phyloP scores from a whole-genome alignment of 1,140 invertebrate genomes.

The Prorops nasuta region DNA sequence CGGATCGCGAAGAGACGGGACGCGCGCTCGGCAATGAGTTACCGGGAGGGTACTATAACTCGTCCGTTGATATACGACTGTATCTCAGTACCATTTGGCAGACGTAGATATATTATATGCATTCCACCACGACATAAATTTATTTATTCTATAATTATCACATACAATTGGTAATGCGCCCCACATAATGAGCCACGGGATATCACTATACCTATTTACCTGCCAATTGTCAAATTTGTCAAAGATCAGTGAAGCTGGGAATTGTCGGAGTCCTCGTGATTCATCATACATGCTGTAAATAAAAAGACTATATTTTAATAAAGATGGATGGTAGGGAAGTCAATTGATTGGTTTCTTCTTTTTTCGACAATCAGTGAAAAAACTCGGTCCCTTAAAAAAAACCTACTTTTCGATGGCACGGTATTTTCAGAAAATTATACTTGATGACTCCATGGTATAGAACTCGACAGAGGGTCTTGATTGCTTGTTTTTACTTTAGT shows the following conservation, averaged over 20 bases:
- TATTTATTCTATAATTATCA: conserved; percentile 60
- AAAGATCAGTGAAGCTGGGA: conserved; percentile 14
- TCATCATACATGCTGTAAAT: too few relatives aligned
- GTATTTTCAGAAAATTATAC: too few relatives aligned
- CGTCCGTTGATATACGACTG: conserved; percentile 54
- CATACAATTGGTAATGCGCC: conserved; percentile 52
- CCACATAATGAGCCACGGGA: conserved; percentile 14
- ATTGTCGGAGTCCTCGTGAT: neutral
- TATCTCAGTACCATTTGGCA: conserved; percentile 58
- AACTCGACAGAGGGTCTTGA: too few relatives aligned
- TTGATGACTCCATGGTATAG: too few relatives aligned
- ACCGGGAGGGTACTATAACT: conserved; percentile 56
- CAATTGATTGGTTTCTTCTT: too few relatives aligned
- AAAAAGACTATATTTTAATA: too few relatives aligned
- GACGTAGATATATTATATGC: conserved; percentile 58
- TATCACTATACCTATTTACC: conserved; percentile 19
- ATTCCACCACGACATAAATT: conserved; percentile 54
- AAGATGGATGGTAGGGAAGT: too few relatives aligned
- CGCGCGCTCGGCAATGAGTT: conserved; percentile 48
- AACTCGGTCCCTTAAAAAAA: too few relatives aligned
- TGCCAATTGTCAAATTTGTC: conserved; percentile 20
- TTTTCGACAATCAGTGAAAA: too few relatives aligned
- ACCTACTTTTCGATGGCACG: too few relatives aligned
- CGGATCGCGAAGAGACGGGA: conserved; percentile 35
- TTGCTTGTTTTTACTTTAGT: too few relatives aligned